Evolutionary conservation across 2,888 invertebrate genomes (phyloP).

Genomic region (Aporophyla lueneburgensis): DNA sequence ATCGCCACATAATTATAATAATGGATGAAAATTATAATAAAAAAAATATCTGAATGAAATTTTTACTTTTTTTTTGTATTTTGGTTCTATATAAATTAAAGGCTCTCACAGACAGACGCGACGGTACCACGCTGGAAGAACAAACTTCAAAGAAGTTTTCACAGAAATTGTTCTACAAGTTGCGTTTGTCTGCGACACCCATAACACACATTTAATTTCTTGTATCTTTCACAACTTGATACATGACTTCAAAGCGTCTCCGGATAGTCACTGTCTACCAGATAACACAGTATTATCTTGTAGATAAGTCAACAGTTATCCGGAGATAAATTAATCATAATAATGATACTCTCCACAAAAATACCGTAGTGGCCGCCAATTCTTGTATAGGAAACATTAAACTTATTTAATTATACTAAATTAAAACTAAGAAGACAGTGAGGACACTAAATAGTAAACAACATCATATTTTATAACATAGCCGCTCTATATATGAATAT

Average conservation of each 20-base stretch:
- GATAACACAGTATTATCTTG: neutral
- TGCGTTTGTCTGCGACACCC: too few species aligned
- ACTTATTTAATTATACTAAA: slow-evolving; percentile 37
- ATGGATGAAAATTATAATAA: too few species aligned
- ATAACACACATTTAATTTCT: neutral
- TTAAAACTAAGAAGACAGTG: slow-evolving; percentile 39
- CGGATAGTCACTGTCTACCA: neutral
- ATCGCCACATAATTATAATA: neutral
- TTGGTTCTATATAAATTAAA: too few species aligned
- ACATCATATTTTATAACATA: slow-evolving; percentile 39
- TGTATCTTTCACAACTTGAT: neutral
- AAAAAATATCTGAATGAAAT: too few species aligned
- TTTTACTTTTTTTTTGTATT: too few species aligned
- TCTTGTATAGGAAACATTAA: slow-evolving; percentile 40
- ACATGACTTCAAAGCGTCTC: too few species aligned
- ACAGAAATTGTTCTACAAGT: too few species aligned
- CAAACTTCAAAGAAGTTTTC: too few species aligned
- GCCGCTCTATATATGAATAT: slow-evolving; percentile 16
- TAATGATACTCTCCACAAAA: neutral
- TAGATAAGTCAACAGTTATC: neutral
- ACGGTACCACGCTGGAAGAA: too few species aligned
- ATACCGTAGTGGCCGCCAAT: neutral
- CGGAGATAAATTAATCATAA: neutral
- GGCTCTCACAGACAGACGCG: too few species aligned
- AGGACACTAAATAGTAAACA: slow-evolving; percentile 24